A percentile compares a stretch with the other conserved stretches of the same genome.
Conservation (phyloP, 2,888 invertebrate species). For the Patella depressa region DNA sequence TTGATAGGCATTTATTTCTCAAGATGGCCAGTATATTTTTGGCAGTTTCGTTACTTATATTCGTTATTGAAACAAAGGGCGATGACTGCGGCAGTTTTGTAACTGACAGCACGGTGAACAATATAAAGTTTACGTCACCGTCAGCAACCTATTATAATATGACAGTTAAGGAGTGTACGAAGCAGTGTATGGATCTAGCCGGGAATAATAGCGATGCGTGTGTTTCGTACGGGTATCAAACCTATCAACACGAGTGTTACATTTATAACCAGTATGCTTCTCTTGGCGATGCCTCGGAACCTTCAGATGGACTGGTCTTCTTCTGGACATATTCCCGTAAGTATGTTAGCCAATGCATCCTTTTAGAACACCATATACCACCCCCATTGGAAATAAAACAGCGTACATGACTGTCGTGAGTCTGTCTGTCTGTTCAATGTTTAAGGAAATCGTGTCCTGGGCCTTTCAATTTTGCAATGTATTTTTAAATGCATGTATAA, state of each 20-base stretch:
- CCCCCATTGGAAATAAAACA: too few species aligned
- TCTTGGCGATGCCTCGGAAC: neutral
- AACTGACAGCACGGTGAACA: constrained; percentile 1
- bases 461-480: too few species aligned
- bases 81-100: neutral
- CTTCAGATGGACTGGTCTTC: neutral
- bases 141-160: neutral
- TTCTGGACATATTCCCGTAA: neutral
- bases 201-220: neutral
- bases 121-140: neutral
- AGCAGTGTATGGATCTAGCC: neutral
- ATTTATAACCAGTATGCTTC: neutral
- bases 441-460: too few species aligned
- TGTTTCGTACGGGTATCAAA: neutral
- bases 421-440: too few species aligned
- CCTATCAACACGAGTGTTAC: neutral
- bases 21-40: too few species aligned
- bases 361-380: too few species aligned
- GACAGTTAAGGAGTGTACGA: neutral
- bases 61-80: too few species aligned
- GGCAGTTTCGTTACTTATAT: too few species aligned
- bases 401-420: too few species aligned
- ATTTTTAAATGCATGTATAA: too few species aligned
- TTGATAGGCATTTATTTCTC: too few species aligned
- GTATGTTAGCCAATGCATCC: neutral